Evolutionary conservation across 2,888 invertebrate species (phyloP), one percentile per base, ranked within the genome.

Genomic region (Tyria jacobaeae): DNA sequence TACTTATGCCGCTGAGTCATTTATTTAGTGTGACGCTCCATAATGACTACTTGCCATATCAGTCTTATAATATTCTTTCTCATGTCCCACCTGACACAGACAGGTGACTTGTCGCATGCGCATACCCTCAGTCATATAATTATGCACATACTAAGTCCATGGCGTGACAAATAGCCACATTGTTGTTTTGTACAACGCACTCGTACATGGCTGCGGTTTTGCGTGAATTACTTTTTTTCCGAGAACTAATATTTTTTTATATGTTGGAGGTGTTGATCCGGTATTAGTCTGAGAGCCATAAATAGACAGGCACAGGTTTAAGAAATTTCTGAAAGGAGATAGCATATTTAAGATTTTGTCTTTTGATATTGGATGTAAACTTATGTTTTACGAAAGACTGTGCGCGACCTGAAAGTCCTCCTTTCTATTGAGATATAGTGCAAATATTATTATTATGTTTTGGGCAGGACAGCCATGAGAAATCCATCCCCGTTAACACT

Each of bases 151-250:
- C 59, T 75, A 73, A 71, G 68, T 69, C 63, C 41, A 64, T 77
- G 62, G 71, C 79, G 78, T 79, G 78, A 79, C 78, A 73, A 78
- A 75, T 78, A 65, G 66, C 31, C 65, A 70, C 79, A 71, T 75
- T 75, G 79, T 74, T 68, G 61, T 57, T 63, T 70, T 55, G 57
- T 59, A 64, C 50, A 49, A 17, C 41, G 52, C 52, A 70, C 66
- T 61, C 57, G 49, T 50, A 51, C 12, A 31, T 64, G n/a, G 21
- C 60, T 7, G 48, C 27, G 62, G 64, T 37, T 73, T 67, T 61
- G 65, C 52, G 27, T 39, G 39, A 0, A 10, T 53, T 53, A 39
- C n/a, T 47, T 51, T 47, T 56, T 60, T 55, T 47, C 47, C 25
- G 21, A 0, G 25, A 15, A 25, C 15, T 24, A 47, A 24, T 47